Evolutionary conservation across 2,888 invertebrate genomes (phyloP).

Genomic region (Dicranocentrus wangi): DNA sequence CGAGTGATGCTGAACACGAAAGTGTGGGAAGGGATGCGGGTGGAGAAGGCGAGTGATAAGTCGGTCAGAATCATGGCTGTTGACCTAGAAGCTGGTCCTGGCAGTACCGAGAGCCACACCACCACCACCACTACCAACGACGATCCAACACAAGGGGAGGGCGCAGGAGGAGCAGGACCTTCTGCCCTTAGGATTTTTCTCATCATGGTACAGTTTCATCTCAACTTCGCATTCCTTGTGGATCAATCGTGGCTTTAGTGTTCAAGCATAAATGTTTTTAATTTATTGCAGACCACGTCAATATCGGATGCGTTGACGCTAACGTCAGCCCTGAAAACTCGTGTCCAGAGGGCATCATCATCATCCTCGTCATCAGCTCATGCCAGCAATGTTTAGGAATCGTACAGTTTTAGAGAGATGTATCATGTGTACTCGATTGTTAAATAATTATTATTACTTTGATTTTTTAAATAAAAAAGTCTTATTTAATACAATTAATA

Average conservation of each 20-base stretch:
- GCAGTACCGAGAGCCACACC: too few relatives aligned
- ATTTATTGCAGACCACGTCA: constrained; percentile 39
- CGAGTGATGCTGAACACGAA: constrained; percentile 94
- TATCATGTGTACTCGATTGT: too few relatives aligned
- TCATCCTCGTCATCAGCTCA: too few relatives aligned
- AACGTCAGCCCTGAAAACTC: constrained; percentile 22
- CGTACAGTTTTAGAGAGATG: too few relatives aligned
- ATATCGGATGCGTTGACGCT: constrained; percentile 34
- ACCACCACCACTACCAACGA: too few relatives aligned
- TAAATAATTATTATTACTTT: too few relatives aligned
- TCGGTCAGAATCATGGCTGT: constrained; percentile 85
- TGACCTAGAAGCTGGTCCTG: constrained; percentile 55
- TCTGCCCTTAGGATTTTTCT: constrained; percentile 87
- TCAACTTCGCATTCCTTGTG: too few relatives aligned
- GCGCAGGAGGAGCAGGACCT: constrained; percentile 80
- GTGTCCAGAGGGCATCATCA: constrained; percentile 6
- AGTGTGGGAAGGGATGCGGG: constrained; percentile 93
- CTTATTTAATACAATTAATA: too few relatives aligned
- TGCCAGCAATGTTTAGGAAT: too few relatives aligned
- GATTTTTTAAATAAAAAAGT: too few relatives aligned
- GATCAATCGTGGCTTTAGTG: constrained; percentile 19
- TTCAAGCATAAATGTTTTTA: constrained; percentile 6
- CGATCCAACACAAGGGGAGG: too few relatives aligned
- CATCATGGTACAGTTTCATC: too few relatives aligned
- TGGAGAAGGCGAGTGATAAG: constrained; percentile 89